Conservation (phyloP, 2,888 invertebrate species). For the Selenia dentaria region DNA sequence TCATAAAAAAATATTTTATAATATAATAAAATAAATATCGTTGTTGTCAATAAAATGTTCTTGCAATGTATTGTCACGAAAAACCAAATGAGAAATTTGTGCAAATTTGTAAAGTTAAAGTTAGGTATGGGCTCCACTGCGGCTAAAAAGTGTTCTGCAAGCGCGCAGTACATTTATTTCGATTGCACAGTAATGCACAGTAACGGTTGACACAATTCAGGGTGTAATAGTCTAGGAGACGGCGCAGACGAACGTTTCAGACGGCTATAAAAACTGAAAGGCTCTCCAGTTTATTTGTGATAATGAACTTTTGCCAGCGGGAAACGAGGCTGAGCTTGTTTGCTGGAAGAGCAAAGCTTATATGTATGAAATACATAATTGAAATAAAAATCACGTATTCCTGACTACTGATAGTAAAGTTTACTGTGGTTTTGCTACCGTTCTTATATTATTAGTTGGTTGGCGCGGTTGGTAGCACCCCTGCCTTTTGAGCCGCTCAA, state of each 20-base stretch:
- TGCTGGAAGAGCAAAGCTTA: slow-evolving; percentile 45
- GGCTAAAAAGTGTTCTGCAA: slow-evolving; percentile 22
- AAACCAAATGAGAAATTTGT: no score
- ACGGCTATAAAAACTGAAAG: slow-evolving; percentile 68
- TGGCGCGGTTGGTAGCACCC: no score
- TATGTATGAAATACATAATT: not conserved
- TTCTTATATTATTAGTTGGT: no score
- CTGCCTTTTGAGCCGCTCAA: no score
- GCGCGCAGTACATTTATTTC: slow-evolving; percentile 28
- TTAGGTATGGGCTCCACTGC: no score
- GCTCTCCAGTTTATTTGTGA: slow-evolving; percentile 73
- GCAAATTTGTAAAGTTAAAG: no score
- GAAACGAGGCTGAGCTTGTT: slow-evolving; percentile 30
- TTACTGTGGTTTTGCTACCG: no score
- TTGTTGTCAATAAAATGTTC: no score
- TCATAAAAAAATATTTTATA: no score
- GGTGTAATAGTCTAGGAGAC: slow-evolving; percentile 53
- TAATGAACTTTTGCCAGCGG: slow-evolving; percentile 69
- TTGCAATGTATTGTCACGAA: no score
- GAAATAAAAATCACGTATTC: not conserved
- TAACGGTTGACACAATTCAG: slow-evolving; percentile 60
- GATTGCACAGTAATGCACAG: slow-evolving; percentile 21
- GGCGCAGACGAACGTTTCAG: slow-evolving; percentile 36
- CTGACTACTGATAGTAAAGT: no score
- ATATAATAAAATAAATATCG: no score